phyloP scores from a whole-genome alignment of 2,797 vertebrate species.

The Triplophysa bombifrons region DNA sequence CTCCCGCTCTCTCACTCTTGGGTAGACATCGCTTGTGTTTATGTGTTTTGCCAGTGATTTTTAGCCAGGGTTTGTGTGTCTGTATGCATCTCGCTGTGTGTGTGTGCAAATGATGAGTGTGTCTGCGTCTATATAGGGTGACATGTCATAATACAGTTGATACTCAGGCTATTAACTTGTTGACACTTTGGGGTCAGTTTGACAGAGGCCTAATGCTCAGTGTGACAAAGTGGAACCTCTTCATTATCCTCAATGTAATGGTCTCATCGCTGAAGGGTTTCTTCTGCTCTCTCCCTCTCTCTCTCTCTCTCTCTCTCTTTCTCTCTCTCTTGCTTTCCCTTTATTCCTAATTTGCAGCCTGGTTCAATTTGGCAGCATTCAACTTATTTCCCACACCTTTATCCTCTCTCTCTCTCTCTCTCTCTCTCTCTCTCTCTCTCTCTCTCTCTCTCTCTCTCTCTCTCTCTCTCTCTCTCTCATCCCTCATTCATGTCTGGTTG shows the following conservation, averaged over 20 bases:
- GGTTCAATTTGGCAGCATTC: slow-evolving; percentile 19
- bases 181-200: slow-evolving; percentile 85
- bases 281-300: slow-evolving; percentile 49
- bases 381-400: slow-evolving; percentile 32
- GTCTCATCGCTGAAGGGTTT: slow-evolving; percentile 77
- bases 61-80: neutral
- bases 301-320: slow-evolving; percentile 30
- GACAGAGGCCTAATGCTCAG: slow-evolving; percentile 78
- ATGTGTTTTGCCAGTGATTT: slow-evolving; percentile 5
- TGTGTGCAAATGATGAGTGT: slow-evolving; percentile 54
- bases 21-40: slow-evolving; percentile 1
- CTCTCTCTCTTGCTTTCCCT: slow-evolving; percentile 13
- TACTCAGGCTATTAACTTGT: slow-evolving; percentile 82
- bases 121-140: slow-evolving; percentile 52
- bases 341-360: slow-evolving; percentile 27
- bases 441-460: slow-evolving; percentile 38
- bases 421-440: slow-evolving; percentile 23
- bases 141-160: slow-evolving; percentile 74
- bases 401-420: slow-evolving; percentile 37
- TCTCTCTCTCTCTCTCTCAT: slow-evolving; percentile 32
- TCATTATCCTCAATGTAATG: slow-evolving; percentile 81
- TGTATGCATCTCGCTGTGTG: slow-evolving; percentile 22
- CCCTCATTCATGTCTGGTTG: slow-evolving; percentile 47
- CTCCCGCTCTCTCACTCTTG: neutral
- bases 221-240: slow-evolving; percentile 84